These are phyloP conservation scores for Drosophila ercepeae DNA, from an alignment of 1,140 invertebrate species.

Conservation along the genomic window DNA sequence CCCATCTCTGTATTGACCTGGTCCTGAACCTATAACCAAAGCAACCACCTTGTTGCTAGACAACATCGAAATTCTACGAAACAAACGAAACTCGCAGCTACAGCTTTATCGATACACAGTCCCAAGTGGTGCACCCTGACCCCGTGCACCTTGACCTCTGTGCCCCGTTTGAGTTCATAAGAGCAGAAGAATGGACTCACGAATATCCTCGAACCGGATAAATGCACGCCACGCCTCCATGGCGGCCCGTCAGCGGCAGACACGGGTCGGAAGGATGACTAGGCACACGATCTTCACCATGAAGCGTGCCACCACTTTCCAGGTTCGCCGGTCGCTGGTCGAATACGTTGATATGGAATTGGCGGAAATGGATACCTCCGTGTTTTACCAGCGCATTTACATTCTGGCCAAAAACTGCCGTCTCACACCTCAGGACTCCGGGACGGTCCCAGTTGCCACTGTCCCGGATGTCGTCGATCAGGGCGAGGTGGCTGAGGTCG, in stretches of 20 bases:
- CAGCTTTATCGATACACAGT: conserved; percentile 39
- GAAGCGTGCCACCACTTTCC: conserved; percentile 44
- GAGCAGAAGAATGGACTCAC: not conserved
- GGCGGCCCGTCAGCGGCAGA: conserved; percentile 18
- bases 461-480: not conserved
- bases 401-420: conserved; percentile 68
- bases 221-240: not conserved
- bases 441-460: not conserved
- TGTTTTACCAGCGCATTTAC: conserved; percentile 75
- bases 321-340: conserved; percentile 60
- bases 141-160: not conserved
- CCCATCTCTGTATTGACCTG: not conserved
- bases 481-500: not conserved
- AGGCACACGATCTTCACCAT: conserved; percentile 38
- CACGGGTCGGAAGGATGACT: not conserved
- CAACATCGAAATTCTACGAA: conserved; percentile 27
- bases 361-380: conserved; percentile 44
- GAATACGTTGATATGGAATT: conserved; percentile 67
- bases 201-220: not conserved
- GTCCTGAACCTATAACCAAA: conserved; percentile 9
- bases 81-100: conserved; percentile 5
- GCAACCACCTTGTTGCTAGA: conserved; percentile 64
- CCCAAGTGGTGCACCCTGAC: not conserved
- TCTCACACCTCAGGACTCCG: not conserved
- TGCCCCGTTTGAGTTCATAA: not conserved